Conservation (phyloP, 92 coral and sea anemone genomes). For the Ricordea florida region DNA sequence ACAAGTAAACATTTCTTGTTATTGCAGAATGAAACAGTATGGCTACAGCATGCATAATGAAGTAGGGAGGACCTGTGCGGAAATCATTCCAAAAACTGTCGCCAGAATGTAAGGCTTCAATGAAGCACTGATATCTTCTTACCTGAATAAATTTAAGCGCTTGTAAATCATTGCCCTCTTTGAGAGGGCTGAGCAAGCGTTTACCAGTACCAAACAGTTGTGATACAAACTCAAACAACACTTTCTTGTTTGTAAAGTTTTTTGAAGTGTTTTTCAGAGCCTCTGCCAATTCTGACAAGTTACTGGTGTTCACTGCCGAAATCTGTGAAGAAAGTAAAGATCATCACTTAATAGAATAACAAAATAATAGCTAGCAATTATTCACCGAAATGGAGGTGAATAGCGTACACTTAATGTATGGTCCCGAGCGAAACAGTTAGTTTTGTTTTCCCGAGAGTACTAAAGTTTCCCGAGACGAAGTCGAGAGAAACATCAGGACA, state of each 20-base stretch:
- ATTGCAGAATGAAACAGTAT: too few species aligned
- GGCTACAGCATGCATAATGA: too few species aligned
- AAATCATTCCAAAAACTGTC: too few species aligned
- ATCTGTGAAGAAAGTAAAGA: conserved; percentile 2
- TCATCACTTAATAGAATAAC: too few species aligned
- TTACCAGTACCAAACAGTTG: neutral
- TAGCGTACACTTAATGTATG: too few species aligned
- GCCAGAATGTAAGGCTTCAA: too few species aligned
- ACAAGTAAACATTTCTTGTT: too few species aligned
- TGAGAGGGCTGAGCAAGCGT: neutral
- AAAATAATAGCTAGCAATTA: neutral
- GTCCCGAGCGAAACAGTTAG: too few species aligned
- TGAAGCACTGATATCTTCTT: neutral
- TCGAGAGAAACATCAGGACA: too few species aligned
- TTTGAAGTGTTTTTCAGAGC: neutral
- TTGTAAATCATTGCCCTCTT: neutral
- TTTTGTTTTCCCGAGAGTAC: too few species aligned
- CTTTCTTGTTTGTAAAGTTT: conserved; percentile 6
- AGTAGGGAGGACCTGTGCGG: too few species aligned
- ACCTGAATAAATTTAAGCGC: neutral
- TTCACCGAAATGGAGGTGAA: neutral
- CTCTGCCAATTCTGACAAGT: neutral
- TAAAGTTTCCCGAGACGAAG: too few species aligned
- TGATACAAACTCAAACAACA: neutral
- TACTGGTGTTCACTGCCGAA: neutral